A percentile compares a stretch with the other conserved stretches of the same genome.
Conservation (phyloP, 2,113 vertebrate genomes). For the Lampris incognitus region DNA sequence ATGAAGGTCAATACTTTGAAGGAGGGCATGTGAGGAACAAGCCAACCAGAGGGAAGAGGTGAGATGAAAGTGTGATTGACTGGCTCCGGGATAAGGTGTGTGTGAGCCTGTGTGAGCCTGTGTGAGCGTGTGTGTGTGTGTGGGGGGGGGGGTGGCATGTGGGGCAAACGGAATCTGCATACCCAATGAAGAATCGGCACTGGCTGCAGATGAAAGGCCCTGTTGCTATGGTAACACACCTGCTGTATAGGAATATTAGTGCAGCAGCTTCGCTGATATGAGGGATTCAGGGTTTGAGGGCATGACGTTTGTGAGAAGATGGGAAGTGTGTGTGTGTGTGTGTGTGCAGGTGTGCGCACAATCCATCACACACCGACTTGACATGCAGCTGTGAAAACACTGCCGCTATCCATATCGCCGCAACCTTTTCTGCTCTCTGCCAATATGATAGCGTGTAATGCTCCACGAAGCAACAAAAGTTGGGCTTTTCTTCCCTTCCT, state of each 20-base stretch:
- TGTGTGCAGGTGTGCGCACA: constrained; percentile 30
- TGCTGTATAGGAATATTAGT: constrained; percentile 60
- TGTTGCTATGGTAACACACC: constrained; percentile 78
- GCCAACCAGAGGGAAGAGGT: constrained; percentile 73
- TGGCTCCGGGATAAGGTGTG: constrained; percentile 22
- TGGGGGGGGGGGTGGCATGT: constrained; percentile 2
- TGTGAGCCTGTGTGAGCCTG: background rate
- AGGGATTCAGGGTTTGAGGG: constrained; percentile 49
- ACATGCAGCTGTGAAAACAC: constrained; percentile 31
- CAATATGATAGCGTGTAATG: background rate
- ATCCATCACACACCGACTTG: constrained; percentile 20
- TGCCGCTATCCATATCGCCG: background rate
- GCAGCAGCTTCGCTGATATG: constrained; percentile 58
- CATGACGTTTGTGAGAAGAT: constrained; percentile 36
- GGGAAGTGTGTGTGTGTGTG: constrained; percentile 6
- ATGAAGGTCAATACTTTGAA: constrained; percentile 76
- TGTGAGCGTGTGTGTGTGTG: too few species aligned
- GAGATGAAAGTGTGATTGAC: constrained; percentile 74
- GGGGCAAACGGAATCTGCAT: constrained; percentile 71
- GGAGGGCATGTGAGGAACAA: constrained; percentile 65
- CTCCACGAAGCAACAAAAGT: background rate
- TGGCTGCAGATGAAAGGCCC: constrained; percentile 62
- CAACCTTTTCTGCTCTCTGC: background rate
- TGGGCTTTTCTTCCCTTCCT: background rate
- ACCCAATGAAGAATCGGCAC: constrained; percentile 59